A percentile compares a stretch with the other conserved stretches of the same genome.
Conservation (phyloP, 2,113 vertebrate genomes). For the Lepisosteus osseus region DNA sequence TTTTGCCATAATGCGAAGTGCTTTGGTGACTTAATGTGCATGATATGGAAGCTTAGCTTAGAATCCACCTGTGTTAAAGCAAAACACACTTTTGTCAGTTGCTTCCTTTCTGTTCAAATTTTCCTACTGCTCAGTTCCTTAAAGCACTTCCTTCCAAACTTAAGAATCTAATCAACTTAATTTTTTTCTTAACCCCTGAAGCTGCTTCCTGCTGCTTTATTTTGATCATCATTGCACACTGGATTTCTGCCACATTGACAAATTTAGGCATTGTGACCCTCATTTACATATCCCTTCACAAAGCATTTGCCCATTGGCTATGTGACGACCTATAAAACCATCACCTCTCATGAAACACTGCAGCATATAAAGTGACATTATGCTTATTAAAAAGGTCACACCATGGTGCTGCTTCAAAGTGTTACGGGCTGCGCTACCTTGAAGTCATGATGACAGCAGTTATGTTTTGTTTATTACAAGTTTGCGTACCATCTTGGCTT, state of each 20-base stretch:
- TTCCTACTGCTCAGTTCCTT: background rate
- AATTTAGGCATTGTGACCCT: background rate
- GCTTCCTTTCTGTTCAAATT: too few species aligned
- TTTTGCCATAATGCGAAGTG: too few species aligned
- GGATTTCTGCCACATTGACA: background rate
- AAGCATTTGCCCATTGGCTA: background rate
- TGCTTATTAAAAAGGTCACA: background rate
- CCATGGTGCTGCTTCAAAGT: background rate
- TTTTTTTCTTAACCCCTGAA: background rate
- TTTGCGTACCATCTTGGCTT: background rate
- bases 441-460: background rate
- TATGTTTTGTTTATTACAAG: background rate
- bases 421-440: background rate
- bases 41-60: too few species aligned
- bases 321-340: background rate
- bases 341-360: background rate
- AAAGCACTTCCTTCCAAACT: background rate
- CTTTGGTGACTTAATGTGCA: too few species aligned
- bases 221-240: constrained; percentile 3
- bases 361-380: background rate
- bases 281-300: background rate
- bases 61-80: too few species aligned
- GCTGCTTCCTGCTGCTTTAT: constrained; percentile 1
- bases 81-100: too few species aligned
- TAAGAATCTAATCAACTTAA: background rate